phyloP scores from a whole-genome alignment of 2,797 vertebrate genomes.

The Anas georgica region DNA sequence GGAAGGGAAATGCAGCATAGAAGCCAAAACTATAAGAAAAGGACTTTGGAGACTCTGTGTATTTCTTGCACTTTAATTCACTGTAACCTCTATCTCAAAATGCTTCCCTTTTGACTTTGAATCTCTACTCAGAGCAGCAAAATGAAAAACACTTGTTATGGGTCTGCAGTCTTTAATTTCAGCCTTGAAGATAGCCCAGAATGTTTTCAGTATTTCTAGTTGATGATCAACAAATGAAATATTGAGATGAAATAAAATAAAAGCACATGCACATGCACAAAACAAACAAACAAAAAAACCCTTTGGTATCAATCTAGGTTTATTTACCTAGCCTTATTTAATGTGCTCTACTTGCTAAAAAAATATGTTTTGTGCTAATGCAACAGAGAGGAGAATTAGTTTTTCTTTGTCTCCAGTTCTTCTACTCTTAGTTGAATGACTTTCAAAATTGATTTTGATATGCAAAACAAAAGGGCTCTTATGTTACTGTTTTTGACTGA shows the following conservation, averaged over 20 bases:
- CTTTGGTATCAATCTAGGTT: rapidly evolving
- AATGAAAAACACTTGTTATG: background rate
- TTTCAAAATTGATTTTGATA: background rate
- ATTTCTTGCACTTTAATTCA: background rate
- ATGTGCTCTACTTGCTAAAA: too few relatives aligned
- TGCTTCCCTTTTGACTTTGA: background rate
- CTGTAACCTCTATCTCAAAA: background rate
- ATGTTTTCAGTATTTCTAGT: background rate
- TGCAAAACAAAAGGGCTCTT: background rate
- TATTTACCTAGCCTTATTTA: too few relatives aligned
- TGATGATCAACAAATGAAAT: background rate
- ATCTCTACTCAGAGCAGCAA: background rate
- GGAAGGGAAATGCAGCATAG: background rate
- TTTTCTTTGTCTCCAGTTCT: background rate
- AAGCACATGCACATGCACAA: background rate
- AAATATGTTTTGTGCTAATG: background rate
- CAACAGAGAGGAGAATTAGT: background rate
- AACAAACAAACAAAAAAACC: background rate
- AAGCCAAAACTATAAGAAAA: background rate
- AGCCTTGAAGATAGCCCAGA: background rate
- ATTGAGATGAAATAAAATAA: background rate
- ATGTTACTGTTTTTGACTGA: background rate
- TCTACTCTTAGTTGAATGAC: background rate
- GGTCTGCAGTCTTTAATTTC: background rate
- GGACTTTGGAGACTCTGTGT: background rate